phyloP scores from a whole-genome alignment of 2,113 vertebrate species.

The Channa maculata region DNA sequence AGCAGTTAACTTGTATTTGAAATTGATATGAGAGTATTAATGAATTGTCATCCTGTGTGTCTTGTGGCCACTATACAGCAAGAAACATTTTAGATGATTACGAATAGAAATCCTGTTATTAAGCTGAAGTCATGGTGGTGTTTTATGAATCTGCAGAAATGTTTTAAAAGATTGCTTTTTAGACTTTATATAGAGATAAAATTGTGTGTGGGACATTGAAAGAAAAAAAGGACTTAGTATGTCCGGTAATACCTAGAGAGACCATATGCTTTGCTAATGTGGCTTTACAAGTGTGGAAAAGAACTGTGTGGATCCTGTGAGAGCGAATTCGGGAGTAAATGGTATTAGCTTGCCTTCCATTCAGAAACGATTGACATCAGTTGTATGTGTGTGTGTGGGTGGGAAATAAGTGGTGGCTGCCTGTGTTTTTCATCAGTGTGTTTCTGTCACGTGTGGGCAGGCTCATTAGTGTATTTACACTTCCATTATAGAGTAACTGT shows the following conservation, averaged over 20 bases:
- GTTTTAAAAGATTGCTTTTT: neutral
- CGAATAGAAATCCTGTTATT: neutral
- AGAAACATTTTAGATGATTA: slow-evolving; percentile 25
- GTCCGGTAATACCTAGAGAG: slow-evolving; percentile 12
- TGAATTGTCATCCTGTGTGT: neutral
- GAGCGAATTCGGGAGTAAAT: slow-evolving; percentile 44
- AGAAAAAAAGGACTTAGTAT: neutral
- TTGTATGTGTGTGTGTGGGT: slow-evolving; percentile 51
- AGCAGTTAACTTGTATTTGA: slow-evolving; percentile 19
- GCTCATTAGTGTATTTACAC: slow-evolving; percentile 25
- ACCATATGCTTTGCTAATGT: no score
- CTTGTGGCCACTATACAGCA: slow-evolving; percentile 6
- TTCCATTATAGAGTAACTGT: neutral
- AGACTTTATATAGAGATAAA: no score
- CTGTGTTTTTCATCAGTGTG: slow-evolving; percentile 17
- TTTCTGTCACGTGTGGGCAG: slow-evolving; percentile 37
- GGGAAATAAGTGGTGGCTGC: slow-evolving; percentile 43
- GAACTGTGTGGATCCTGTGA: neutral
- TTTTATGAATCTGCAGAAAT: neutral
- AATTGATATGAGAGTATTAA: slow-evolving; percentile 17
- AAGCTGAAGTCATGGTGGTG: neutral
- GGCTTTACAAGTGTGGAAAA: no score
- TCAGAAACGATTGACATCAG: slow-evolving; percentile 47
- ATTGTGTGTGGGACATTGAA: neutral
- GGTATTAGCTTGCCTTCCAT: slow-evolving; percentile 49